Conservation (phyloP, 2,888 invertebrate species). For the Bellardia bayeri region DNA sequence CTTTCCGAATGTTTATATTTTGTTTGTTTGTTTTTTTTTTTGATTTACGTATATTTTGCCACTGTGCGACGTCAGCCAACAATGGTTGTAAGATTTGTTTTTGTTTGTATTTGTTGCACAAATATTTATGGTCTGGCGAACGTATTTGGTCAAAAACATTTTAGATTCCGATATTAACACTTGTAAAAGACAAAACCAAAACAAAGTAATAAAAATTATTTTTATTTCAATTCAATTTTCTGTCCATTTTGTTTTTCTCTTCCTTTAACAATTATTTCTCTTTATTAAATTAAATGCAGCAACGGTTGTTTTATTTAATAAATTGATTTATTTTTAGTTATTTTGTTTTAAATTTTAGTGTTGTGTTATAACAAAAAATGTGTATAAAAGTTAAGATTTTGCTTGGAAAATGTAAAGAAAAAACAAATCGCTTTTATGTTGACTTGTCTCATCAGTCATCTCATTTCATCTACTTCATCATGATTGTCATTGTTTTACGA, state of each 20-base stretch:
- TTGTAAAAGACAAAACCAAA: constrained; percentile 63
- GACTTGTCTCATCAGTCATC: constrained; percentile 66
- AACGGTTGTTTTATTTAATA: constrained; percentile 50
- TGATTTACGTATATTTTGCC: constrained; percentile 49
- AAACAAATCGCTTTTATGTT: constrained; percentile 42
- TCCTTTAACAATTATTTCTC: constrained; percentile 1
- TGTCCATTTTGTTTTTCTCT: background rate
- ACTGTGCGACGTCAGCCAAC: constrained; percentile 49
- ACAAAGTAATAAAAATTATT: constrained; percentile 48
- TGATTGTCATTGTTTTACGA: constrained; percentile 48
- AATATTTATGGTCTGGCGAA: constrained; percentile 64
- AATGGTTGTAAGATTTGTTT: constrained; percentile 34
- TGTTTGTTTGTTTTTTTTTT: constrained; percentile 32
- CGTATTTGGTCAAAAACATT: constrained; percentile 74
- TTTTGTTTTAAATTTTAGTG: background rate
- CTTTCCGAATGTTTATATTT: constrained; percentile 28
- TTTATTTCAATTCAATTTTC: constrained; percentile 28
- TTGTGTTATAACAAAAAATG: background rate
- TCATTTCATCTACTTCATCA: constrained; percentile 60
- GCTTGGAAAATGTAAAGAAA: constrained; percentile 18
- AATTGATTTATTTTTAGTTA: constrained; percentile 54
- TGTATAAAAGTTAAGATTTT: constrained; percentile 6
- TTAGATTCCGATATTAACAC: constrained; percentile 74
- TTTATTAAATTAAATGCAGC: constrained; percentile 50
- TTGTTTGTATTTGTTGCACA: constrained; percentile 16